Percentiles rank a stretch among this genome's conserved stretches.
Conservation (phyloP, 1,140 invertebrate species). For the Meloidogyne exigua region DNA sequence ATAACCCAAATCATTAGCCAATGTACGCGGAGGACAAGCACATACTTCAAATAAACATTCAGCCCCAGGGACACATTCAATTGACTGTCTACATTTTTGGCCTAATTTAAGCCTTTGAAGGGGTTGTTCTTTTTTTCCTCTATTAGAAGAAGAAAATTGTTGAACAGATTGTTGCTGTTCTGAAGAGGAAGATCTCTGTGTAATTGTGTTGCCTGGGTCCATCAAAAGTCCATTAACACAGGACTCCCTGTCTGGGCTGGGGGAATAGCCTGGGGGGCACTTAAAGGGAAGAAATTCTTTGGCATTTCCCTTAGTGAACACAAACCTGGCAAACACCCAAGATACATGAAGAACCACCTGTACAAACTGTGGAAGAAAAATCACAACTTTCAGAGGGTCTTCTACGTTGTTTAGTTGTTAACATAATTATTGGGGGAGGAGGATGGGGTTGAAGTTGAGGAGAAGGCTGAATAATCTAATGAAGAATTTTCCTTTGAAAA, state of each 20-base stretch:
- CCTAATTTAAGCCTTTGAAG: slow-evolving; percentile 32
- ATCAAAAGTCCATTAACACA: slow-evolving; percentile 44
- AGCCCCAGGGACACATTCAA: slow-evolving; percentile 44
- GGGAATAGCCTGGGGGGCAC: slow-evolving; percentile 48
- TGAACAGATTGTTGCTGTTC: slow-evolving; percentile 16
- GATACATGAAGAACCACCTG: slow-evolving; percentile 47
- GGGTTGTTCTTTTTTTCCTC: slow-evolving; percentile 21
- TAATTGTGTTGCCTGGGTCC: background rate
- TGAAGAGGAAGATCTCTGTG: background rate
- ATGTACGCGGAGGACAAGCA: slow-evolving; percentile 40
- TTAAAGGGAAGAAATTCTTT: slow-evolving; percentile 11
- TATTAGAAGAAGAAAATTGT: background rate
- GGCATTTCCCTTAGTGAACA: background rate
- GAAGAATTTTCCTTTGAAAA: background rate
- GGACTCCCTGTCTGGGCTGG: slow-evolving; percentile 42
- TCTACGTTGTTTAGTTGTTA: slow-evolving; percentile 16
- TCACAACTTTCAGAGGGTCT: slow-evolving; percentile 47
- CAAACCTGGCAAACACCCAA: slow-evolving; percentile 41
- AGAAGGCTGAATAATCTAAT: background rate
- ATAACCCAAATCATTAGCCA: slow-evolving; percentile 30
- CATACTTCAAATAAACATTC: slow-evolving; percentile 41
- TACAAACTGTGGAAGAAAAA: slow-evolving; percentile 29
- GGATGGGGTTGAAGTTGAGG: background rate
- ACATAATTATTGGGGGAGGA: background rate
- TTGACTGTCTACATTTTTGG: slow-evolving; percentile 14